A percentile compares a stretch with the other conserved stretches of the same genome.
Evolutionary conservation across 2,888 invertebrate genomes (phyloP).

Genomic region (Drosophila formosana): DNA sequence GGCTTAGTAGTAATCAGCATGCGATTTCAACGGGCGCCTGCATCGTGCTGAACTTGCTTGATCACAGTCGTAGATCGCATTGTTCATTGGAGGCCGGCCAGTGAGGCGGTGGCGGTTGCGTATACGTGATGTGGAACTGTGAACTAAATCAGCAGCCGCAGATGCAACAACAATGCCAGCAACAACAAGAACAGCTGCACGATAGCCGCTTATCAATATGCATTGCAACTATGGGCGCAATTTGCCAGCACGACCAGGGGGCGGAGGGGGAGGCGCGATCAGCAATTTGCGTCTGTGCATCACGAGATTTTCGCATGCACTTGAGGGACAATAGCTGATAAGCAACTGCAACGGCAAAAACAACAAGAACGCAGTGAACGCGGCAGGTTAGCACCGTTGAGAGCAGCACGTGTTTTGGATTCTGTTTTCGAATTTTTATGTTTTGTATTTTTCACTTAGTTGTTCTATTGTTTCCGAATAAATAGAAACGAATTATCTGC

Average conservation of each 20-base stretch:
- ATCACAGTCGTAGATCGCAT: slow-evolving; percentile 8
- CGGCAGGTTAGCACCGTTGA: not conserved
- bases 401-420: slow-evolving; percentile 11
- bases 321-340: slow-evolving; percentile 28
- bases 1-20: not conserved
- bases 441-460: slow-evolving; percentile 25
- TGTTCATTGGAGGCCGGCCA: not conserved
- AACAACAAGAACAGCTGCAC: slow-evolving; percentile 18
- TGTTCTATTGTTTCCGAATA: slow-evolving; percentile 36
- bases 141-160: slow-evolving; percentile 5
- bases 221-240: slow-evolving; percentile 7
- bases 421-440: not conserved
- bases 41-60: not conserved
- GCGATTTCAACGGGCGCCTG: not conserved
- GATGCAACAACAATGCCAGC: slow-evolving; percentile 2
- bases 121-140: slow-evolving; percentile 35
- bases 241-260: too few species aligned
- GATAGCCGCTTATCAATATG: slow-evolving; percentile 31
- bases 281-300: slow-evolving; percentile 19
- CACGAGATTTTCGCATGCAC: slow-evolving; percentile 52
- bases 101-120: slow-evolving; percentile 29
- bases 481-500: slow-evolving; percentile 21
- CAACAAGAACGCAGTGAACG: not conserved
- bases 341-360: not conserved
- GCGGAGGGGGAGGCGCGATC: not conserved